Base-by-base conservation (phyloP, 2,113 vertebrate species). In the Bufo bufo region DNA sequence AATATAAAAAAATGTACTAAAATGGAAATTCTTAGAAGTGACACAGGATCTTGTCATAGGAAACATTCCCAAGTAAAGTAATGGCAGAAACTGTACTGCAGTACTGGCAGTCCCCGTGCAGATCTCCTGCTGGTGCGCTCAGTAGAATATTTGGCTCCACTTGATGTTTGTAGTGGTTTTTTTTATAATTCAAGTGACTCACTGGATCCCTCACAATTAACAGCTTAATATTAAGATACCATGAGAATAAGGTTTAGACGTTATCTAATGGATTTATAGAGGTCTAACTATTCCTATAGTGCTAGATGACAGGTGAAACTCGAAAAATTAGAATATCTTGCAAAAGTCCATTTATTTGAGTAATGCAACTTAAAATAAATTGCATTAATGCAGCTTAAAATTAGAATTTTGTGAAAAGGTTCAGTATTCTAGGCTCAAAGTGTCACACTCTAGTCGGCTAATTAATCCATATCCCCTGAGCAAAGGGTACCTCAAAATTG, bases 1-100 rank as follows among this genome's bases (percentile, higher is more conserved):
- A 33, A 33, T 33, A n/a, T 86, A 81, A 87, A 89, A 89, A 89
- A 23, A 14, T 52, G 12, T 33, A 6, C 13, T 43, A 80, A 56
- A 80, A 56, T 80, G 77, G 52, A 80, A 80, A 58, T 33, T 80
- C n/a, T 80, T 5, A 58, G 54, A 80, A 58, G 9, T 8, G 4
- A 56, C 4, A 59, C 13, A 10, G 54, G n/a, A 56, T 54, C 13
- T 59, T 45, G 56, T 43, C 71, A 49, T 49, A 7, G 45, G 16
- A 19, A 82, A 82, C 45, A 47, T 19, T 63, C 45, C 59, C 80
- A 47, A 63, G 80, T 59, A 65, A 81, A 65, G 58, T 49, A 8
- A 47, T 82, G 33, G 58, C 54, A 43, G 43, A 82, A 12, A 45
- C 17, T 82, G 43, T 49, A 47, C 43, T 82, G 13, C 43, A 63